Evolutionary conservation across 2,888 invertebrate genomes (phyloP).

Genomic region (Mechanitis messenoides): DNA sequence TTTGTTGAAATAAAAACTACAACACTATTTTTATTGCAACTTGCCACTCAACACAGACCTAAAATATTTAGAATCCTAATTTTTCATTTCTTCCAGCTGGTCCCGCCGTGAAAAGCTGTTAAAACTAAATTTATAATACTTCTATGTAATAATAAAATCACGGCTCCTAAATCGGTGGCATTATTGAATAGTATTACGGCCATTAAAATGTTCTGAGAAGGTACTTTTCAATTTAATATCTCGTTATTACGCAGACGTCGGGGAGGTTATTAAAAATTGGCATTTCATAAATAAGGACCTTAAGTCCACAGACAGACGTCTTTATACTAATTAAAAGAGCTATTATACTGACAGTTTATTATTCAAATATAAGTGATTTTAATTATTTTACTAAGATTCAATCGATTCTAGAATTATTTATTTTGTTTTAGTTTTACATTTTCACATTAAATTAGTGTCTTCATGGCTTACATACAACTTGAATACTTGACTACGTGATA

Average conservation of each 20-base stretch:
- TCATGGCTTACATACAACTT: background rate
- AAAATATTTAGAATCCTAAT: too few relatives aligned
- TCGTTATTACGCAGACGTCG: constrained; percentile 41
- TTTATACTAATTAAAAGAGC: constrained; percentile 49
- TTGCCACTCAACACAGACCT: too few relatives aligned
- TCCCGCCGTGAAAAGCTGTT: too few relatives aligned
- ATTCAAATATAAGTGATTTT: background rate
- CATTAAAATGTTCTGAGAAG: constrained; percentile 41
- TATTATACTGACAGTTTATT: constrained; percentile 30
- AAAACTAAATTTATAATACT: background rate
- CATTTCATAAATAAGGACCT: constrained; percentile 48
- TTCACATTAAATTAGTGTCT: constrained; percentile 1
- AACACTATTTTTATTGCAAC: too few relatives aligned
- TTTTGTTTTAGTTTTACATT: background rate
- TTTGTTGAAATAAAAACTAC: background rate
- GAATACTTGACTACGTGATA: background rate
- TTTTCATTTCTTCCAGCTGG: too few relatives aligned
- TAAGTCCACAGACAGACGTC: constrained; percentile 38
- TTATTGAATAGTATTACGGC: constrained; percentile 23
- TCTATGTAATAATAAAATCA: constrained; percentile 2
- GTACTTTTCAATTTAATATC: constrained; percentile 47
- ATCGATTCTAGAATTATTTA: background rate
- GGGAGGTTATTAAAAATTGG: constrained; percentile 42
- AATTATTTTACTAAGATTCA: too few relatives aligned
- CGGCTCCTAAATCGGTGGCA: constrained; percentile 13